phyloP scores from a whole-genome alignment of 2,797 vertebrate genomes.

The Scolopax bukidnonensis region DNA sequence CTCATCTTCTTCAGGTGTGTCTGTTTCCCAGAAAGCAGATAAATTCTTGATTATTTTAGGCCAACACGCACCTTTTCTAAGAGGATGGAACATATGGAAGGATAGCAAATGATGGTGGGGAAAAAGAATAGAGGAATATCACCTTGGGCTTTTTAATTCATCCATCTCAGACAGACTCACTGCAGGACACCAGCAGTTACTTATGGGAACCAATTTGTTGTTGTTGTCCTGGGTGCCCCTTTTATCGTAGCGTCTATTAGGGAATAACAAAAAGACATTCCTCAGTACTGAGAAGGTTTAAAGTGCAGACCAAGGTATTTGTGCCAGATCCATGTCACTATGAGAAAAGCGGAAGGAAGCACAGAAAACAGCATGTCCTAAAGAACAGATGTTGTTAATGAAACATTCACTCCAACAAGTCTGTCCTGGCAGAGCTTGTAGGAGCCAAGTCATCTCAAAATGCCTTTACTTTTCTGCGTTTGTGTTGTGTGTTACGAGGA shows the following conservation, averaged over 20 bases:
- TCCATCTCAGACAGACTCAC: not conserved
- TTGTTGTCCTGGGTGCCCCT: not conserved
- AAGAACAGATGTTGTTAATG: conserved; percentile 23
- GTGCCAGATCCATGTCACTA: not conserved
- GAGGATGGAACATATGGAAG: conserved; percentile 1
- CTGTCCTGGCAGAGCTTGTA: not conserved
- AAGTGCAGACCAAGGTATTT: not conserved
- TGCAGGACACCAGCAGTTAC: not conserved
- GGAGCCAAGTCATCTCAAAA: not conserved
- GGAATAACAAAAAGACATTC: not conserved
- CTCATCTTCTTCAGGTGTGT: not conserved
- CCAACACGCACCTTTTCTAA: not conserved
- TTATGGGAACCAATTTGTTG: conserved; percentile 19
- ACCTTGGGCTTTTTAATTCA: conserved; percentile 15
- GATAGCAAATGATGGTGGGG: not conserved
- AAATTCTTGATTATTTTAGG: conserved; percentile 14
- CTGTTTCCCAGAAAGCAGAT: not conserved
- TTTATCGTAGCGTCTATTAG: not conserved
- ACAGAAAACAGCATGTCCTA: conserved; percentile 3
- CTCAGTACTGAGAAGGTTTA: not conserved
- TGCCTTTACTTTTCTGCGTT: not conserved
- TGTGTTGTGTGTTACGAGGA: not conserved
- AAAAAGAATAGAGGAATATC: not conserved
- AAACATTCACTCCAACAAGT: not conserved
- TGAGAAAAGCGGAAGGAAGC: not conserved